phyloP scores from a whole-genome alignment of 1,140 invertebrate species.

The Lordiphosa collinella region DNA sequence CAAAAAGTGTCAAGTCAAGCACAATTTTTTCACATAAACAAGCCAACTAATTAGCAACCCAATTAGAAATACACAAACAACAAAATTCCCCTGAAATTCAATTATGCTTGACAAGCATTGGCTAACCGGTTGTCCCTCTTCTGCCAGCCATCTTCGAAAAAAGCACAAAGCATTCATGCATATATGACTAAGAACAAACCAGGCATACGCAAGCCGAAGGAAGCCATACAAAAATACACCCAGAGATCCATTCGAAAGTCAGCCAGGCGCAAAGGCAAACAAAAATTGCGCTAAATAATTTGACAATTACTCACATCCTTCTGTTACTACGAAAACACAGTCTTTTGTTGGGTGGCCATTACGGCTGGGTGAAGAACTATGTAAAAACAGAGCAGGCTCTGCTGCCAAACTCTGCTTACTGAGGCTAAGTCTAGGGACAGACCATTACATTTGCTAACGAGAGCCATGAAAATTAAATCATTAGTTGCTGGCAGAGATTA shows the following conservation, averaged over 20 bases:
- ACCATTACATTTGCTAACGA: conserved; percentile 79
- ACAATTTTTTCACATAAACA: conserved; percentile 2
- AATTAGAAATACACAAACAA: conserved; percentile 16
- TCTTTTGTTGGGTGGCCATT: conserved; percentile 18
- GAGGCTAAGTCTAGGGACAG: conserved; percentile 67
- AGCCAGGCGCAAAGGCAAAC: conserved; percentile 75
- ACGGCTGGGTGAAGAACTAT: conserved; percentile 36
- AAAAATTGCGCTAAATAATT: conserved; percentile 80
- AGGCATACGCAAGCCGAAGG: conserved; percentile 43
- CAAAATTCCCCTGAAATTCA: conserved; percentile 39
- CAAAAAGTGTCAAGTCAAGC: conserved; percentile 22
- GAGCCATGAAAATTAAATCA: conserved; percentile 79
- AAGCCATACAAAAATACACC: conserved; percentile 17
- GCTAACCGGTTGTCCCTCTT: conserved; percentile 9
- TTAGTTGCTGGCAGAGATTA: conserved; percentile 76
- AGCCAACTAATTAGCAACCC: conserved; percentile 46
- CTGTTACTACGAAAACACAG: not conserved
- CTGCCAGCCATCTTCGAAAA: not conserved
- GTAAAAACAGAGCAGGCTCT: conserved; percentile 24
- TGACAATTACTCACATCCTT: conserved; percentile 79
- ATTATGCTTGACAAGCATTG: conserved; percentile 56
- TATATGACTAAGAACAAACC: conserved; percentile 75
- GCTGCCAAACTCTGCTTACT: conserved; percentile 4
- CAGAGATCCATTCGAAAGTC: conserved; percentile 64
- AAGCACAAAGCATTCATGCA: conserved; percentile 68